These are phyloP conservation scores for Melangyna quadrimaculata DNA, from an alignment of 2,888 invertebrate genomes.

Conservation along the genomic window DNA sequence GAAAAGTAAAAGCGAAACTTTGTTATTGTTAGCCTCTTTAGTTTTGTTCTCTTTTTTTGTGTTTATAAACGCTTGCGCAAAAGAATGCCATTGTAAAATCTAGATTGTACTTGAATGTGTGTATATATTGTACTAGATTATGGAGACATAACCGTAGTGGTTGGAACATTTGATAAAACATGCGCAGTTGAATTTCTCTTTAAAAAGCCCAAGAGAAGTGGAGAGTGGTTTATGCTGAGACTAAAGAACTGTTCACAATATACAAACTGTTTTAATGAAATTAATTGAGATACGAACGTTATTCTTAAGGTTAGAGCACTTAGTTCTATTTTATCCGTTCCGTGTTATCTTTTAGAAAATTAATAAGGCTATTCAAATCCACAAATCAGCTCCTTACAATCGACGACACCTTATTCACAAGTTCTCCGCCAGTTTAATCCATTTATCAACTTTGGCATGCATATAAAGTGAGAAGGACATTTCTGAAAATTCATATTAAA, in stretches of 20 bases:
- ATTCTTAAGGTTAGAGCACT: too few species aligned
- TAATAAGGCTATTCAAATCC: too few species aligned
- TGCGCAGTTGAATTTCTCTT: not conserved
- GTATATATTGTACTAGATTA: not conserved
- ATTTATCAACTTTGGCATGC: too few species aligned
- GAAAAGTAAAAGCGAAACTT: conserved; percentile 63
- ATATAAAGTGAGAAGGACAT: too few species aligned
- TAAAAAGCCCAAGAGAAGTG: not conserved
- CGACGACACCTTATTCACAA: too few species aligned
- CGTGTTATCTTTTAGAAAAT: too few species aligned
- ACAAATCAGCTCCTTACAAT: too few species aligned
- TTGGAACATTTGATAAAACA: not conserved
- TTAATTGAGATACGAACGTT: not conserved
- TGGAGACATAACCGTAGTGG: not conserved
- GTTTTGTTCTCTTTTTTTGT: not conserved
- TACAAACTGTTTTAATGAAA: not conserved
- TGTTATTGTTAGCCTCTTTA: conserved; percentile 48
- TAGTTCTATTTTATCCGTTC: too few species aligned
- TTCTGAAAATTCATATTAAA: too few species aligned
- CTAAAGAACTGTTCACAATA: conserved; percentile 12
- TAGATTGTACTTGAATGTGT: not conserved
- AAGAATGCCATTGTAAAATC: not conserved
- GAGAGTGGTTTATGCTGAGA: conserved; percentile 15
- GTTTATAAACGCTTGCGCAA: not conserved
- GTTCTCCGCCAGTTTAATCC: too few species aligned